phyloP scores from a whole-genome alignment of 2,888 invertebrate species.

The Heliconius hortense region DNA sequence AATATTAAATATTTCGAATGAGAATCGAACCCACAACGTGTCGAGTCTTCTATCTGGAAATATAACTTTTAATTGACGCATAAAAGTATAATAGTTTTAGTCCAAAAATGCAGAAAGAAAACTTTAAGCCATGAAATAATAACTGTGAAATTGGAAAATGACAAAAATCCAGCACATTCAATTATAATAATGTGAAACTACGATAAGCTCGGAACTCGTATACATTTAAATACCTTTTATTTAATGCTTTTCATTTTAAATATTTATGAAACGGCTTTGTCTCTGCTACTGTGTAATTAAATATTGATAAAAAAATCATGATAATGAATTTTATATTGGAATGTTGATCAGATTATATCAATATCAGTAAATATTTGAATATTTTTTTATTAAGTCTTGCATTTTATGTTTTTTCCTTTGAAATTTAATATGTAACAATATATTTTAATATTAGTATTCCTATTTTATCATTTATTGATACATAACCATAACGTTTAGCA shows the following conservation, averaged over 20 bases:
- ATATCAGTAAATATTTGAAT: too few species aligned
- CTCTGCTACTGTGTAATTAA: background rate
- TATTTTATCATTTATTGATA: too few species aligned
- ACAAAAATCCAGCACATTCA: background rate
- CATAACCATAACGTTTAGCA: too few species aligned
- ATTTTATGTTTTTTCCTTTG: too few species aligned
- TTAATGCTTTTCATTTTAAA: background rate
- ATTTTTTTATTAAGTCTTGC: too few species aligned
- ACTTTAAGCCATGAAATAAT: background rate
- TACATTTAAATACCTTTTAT: background rate
- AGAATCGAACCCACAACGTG: too few species aligned
- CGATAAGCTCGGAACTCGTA: background rate
- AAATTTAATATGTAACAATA: too few species aligned
- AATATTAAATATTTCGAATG: too few species aligned
- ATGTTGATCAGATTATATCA: too few species aligned
- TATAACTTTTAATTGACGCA: background rate
- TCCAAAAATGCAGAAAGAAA: background rate
- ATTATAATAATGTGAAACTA: background rate
- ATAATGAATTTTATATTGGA: too few species aligned
- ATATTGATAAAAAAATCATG: background rate
- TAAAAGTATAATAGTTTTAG: background rate
- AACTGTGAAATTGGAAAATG: background rate
- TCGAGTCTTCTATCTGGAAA: background rate
- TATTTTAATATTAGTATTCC: too few species aligned
- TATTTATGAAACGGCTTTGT: background rate